These are phyloP conservation scores for Apamea crenata DNA, from an alignment of 2,888 invertebrate species.

Conservation along the genomic window DNA sequence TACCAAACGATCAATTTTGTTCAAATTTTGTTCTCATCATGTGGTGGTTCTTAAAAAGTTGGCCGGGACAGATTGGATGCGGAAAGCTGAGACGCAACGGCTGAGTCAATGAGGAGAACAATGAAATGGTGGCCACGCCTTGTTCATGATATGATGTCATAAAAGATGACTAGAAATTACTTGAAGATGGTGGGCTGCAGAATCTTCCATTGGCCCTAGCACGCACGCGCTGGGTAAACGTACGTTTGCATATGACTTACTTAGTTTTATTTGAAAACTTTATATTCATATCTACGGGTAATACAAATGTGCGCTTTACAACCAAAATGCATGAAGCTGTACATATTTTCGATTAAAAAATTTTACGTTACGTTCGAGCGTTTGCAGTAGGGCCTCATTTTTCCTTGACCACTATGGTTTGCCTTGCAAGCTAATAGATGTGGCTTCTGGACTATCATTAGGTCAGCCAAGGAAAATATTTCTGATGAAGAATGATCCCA, in stretches of 20 bases:
- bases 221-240: not conserved
- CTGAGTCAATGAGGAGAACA: not conserved
- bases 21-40: not conserved
- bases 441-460: not conserved
- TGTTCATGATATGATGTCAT: not conserved
- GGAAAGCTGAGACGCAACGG: not conserved
- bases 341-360: too few relatives aligned
- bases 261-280: not conserved
- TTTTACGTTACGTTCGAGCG: too few relatives aligned
- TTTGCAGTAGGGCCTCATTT: not conserved
- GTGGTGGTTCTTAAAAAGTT: not conserved
- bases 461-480: conserved; percentile 15
- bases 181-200: not conserved
- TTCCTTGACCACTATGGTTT: not conserved
- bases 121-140: not conserved
- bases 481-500: conserved; percentile 31
- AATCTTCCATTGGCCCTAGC: not conserved
- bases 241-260: not conserved
- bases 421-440: not conserved
- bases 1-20: not conserved
- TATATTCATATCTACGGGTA: not conserved
- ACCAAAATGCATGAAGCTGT: not conserved
- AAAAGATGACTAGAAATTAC: too few relatives aligned
- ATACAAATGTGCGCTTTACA: not conserved
- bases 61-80: not conserved